Base-by-base conservation (phyloP, 2,888 invertebrate species). In the Graphium colonna region DNA sequence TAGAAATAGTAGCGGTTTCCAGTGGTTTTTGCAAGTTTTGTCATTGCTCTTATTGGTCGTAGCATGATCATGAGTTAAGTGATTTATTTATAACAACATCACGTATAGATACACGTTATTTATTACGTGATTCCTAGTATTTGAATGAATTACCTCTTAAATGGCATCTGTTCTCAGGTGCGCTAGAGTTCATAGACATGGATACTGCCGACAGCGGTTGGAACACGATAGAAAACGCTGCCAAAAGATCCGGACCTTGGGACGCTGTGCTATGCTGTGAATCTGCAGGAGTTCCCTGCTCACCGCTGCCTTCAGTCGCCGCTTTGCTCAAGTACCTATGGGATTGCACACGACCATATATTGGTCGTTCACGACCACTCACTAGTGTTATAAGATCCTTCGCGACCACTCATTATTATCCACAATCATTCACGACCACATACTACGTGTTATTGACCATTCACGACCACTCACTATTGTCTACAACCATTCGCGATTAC, bases 251-350 rank as follows among this genome's bases (percentile, higher is more conserved):
- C 10, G 86, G 87, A 0, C 84, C 77, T 13, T 87, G 84, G 83
- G 86, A 88, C 77, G 77, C 71, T 47, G 75, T 79, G 51, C 52
- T 87, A 39, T 71, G 76, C 13, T 82, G 85, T 61, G 53, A 62
- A n/a, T 72, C 74, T 2, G 68, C 74, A 0, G 65, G 60, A 7
- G 53, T 67, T 3, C 71, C 74, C n/a, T 60, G 71, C 0, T 56
- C 52, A 1, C 50, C 59, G 1, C 26, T 45, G 0, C 67, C 71
- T 3, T 67, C 70, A 57, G 57, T 60, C 3, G 43, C 59, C 0
- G 74, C 77, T 0, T 41, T 87, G 16, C 71, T 87, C 60, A 86
- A 79, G 87, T 87, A 13, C 1, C 3, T 5, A 21, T 5, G 5
- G 36, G 21, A 9, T 7, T 10, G 5, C n/a, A 42, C 28, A 44